Evolutionary conservation across 2,888 invertebrate species (phyloP), one percentile per base, ranked within the genome.

Genomic region (Andrena fulva): DNA sequence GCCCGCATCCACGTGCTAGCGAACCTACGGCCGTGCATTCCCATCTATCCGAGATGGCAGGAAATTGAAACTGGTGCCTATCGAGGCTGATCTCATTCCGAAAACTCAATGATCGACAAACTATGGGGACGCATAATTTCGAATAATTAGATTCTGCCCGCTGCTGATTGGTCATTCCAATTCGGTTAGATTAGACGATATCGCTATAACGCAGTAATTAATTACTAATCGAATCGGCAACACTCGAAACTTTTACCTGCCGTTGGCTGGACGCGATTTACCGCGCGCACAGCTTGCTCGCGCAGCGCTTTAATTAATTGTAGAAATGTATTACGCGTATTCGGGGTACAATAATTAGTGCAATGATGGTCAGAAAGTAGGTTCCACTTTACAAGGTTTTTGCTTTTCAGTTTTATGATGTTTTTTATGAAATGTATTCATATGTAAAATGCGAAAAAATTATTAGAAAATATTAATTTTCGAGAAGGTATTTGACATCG

Each of bases 61-160:
- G 82, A 80, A 85, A 86, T 86, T 85, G 86, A 75, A 82, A 84
- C 54, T 67, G 77, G 29, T 56, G 77, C 75, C 70, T 82, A 84
- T 86, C 84, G n/a, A 70, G 67, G 35, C 54, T 59, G 72, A 79
- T 84, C 78, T 78, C 78, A 50, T 72, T 84, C 27, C 78, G 82
- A 71, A 75, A 84, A 82, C 64, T 80, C 79, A 56, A 75, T 85
- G 79, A 82, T 85, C 82, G 84, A 78, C 73, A 69, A 86, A 81
- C 80, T 68, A 72, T 67, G 56, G 74, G 50, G 10, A 69, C 80
- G 71, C 83, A 50, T 73, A 74, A 81, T 81, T 74, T 69, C 59
- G 56, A 50, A 20, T 74, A 71, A 81, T 82, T 69, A 75, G 52
- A 63, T 69, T 54, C 48, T 12, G 35, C 20, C 12, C 27, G 35